A percentile compares a stretch with the other conserved stretches of the same genome.
Evolutionary conservation across 2,888 invertebrate genomes (phyloP).

Genomic region (Merodon equestris): DNA sequence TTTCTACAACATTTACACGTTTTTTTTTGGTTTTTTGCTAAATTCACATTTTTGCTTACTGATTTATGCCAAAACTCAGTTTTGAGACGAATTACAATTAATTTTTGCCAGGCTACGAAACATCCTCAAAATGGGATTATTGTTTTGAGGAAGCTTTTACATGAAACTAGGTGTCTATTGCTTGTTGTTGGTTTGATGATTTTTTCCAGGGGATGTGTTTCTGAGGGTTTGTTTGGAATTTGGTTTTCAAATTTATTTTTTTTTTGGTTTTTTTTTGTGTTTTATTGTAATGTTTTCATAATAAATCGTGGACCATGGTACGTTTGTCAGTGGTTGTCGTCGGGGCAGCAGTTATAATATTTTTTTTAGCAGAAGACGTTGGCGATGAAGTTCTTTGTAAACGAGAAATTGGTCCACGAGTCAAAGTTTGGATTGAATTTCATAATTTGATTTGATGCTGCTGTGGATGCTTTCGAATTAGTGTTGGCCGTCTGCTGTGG

Average conservation of each 20-base stretch:
- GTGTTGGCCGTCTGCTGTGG: constrained; percentile 53
- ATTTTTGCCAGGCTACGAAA: constrained; percentile 63
- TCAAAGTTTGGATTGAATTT: constrained; percentile 77
- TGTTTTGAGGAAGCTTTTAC: constrained; percentile 66
- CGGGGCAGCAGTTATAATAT: constrained; percentile 35
- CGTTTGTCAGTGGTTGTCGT: constrained; percentile 56
- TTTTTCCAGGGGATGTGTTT: constrained; percentile 4
- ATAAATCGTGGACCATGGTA: constrained; percentile 54
- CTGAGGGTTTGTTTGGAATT: constrained; percentile 7
- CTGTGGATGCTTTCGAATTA: constrained; percentile 51
- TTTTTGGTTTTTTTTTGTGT: constrained; percentile 30
- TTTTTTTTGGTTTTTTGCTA: constrained; percentile 1
- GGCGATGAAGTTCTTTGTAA: constrained; percentile 78
- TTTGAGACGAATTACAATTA: neutral
- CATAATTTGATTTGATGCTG: constrained; percentile 66
- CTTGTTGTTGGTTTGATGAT: no score
- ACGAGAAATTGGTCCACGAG: constrained; percentile 78
- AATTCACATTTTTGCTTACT: constrained; percentile 9
- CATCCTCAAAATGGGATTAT: constrained; percentile 68
- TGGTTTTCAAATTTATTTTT: constrained; percentile 15
- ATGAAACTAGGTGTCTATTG: constrained; percentile 33
- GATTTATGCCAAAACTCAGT: no score
- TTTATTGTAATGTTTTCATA: constrained; percentile 16
- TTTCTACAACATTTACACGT: constrained; percentile 44
- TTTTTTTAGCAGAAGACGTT: constrained; percentile 77